Base-by-base conservation (phyloP, 2,797 vertebrate species). In the Paratrypauchen microcephalus region DNA sequence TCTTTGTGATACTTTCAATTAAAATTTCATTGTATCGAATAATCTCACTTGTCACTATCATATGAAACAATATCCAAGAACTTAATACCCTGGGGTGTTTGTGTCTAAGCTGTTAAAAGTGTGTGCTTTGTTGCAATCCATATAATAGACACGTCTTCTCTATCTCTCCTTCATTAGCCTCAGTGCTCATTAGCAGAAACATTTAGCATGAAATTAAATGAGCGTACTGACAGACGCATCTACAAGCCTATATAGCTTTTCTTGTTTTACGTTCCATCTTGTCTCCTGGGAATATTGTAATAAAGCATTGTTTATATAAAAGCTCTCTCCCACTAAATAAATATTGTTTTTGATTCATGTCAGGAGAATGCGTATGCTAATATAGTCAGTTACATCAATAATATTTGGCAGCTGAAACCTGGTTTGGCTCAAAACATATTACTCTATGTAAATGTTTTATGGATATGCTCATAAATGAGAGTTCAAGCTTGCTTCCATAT, bases 391-490 rank as follows among this genome's bases (percentile, higher is more conserved):
- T 68, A 76, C 73, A 88, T 85, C 82, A 83, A 84, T 81, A 84
- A 73, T 78, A 81, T 79, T 84, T 87, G 77, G 69, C 78, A 83
- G 78, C 18, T 3, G 77, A 77, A 61, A 77, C 76, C 61, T 60
- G 80, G 83, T 82, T 74, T 30, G 47, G 68, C 70, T 66, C 16
- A 21, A 87, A 83, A 78, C 76, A 71, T 75, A 84, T 89, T 82
- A 85, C 71, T 78, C 23, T 74, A 89, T 90, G 83, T 83, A 84
- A 87, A 88, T 88, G 81, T 82, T 78, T 89, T 74, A 85, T 89
- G 81, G 79, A 86, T 85, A 82, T 75, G 72, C 54, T 83, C 75
- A 76, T 81, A 78, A 88, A 84, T 80, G 56, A 52, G 61, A 85
- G 78, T 74, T 86, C 73, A 83, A 66, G 67, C 73, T 47, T 67